A percentile compares a stretch with the other conserved stretches of the same genome.
Evolutionary conservation across 2,888 invertebrate genomes (phyloP).

Genomic region (Euphydryas editha): DNA sequence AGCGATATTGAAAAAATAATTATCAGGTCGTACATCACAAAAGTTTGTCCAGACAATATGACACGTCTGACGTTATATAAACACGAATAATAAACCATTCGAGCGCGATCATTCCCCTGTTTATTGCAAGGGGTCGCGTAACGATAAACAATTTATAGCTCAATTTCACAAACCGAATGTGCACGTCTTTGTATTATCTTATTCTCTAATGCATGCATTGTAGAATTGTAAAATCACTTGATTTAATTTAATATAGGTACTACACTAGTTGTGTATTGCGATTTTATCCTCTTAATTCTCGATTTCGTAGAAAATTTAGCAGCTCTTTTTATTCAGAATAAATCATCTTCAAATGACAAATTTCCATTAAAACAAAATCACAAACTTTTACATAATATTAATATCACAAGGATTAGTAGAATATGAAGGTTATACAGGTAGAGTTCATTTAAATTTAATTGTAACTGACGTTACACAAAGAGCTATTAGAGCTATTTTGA

Average conservation of each 20-base stretch:
- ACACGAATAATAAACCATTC: slow-evolving; percentile 39
- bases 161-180: slow-evolving; percentile 37
- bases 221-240: slow-evolving; percentile 19
- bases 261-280: no score
- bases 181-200: slow-evolving; percentile 20
- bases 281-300: no score
- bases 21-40: slow-evolving; percentile 10
- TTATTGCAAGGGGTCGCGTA: slow-evolving; percentile 42
- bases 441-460: slow-evolving; percentile 8
- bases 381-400: no score
- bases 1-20: slow-evolving; percentile 25
- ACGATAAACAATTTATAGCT: slow-evolving; percentile 47
- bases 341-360: no score
- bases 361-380: no score
- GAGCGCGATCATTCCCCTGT: slow-evolving; percentile 45
- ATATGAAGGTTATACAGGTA: neutral
- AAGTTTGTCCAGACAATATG: slow-evolving; percentile 20
- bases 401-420: no score
- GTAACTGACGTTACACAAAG: no score
- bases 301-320: no score
- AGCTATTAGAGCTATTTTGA: no score
- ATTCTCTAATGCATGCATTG: slow-evolving; percentile 27
- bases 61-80: slow-evolving; percentile 33
- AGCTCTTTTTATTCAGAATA: no score
- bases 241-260: slow-evolving; percentile 2